A percentile compares a stretch with the other conserved stretches of the same genome.
These are phyloP conservation scores for Columba janthina DNA, from an alignment of 2,113 vertebrate genomes.

Conservation along the genomic window DNA sequence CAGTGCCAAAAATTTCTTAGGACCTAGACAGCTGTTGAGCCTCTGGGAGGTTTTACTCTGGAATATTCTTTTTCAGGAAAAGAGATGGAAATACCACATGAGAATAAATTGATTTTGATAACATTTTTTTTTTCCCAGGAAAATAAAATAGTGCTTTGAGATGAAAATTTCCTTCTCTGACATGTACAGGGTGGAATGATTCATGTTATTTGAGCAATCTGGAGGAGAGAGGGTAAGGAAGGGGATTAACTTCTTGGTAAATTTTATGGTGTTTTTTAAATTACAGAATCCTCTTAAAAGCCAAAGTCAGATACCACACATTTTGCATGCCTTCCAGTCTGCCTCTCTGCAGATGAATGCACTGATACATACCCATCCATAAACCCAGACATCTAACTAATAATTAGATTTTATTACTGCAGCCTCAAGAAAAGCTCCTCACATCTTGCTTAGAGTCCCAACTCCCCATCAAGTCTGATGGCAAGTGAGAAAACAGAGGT, in stretches of 20 bases:
- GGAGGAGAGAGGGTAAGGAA: neutral
- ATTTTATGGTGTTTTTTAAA: neutral
- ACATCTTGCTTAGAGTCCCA: neutral
- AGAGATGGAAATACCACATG: neutral
- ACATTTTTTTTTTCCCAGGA: no score
- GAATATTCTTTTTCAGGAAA: neutral
- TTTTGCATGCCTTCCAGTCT: neutral
- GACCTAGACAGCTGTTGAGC: neutral
- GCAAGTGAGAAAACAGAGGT: neutral
- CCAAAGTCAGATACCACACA: neutral
- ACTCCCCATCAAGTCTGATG: neutral
- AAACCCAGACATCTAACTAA: neutral
- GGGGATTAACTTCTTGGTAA: neutral
- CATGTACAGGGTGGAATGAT: neutral
- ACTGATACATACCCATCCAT: neutral
- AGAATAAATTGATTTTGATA: neutral
- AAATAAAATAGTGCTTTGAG: neutral
- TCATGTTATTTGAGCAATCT: neutral
- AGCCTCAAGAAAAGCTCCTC: neutral
- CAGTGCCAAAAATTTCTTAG: no score
- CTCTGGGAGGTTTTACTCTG: neutral
- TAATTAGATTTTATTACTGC: neutral
- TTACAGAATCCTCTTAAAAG: neutral
- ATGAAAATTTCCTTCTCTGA: neutral
- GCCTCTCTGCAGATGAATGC: neutral